These are phyloP conservation scores for Nipponia nippon DNA, from an alignment of 2,113 vertebrate genomes.

Conservation along the genomic window DNA sequence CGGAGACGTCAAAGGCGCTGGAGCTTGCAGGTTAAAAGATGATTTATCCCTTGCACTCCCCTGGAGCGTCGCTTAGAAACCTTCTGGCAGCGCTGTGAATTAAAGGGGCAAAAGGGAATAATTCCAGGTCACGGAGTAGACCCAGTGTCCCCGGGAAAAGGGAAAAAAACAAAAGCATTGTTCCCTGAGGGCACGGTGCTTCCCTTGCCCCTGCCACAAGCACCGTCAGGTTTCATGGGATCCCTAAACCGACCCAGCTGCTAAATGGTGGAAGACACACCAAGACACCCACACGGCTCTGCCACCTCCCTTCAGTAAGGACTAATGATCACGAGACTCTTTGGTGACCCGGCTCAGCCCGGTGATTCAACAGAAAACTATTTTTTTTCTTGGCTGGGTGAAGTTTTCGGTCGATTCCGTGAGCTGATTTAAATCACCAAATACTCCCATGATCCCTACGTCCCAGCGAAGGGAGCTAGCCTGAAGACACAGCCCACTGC, in stretches of 20 bases:
- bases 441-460: not conserved
- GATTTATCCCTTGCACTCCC: not conserved
- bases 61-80: rapidly evolving
- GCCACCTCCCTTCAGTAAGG: not conserved
- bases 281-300: not conserved
- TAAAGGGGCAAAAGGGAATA: not conserved
- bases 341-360: not conserved
- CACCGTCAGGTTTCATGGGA: not conserved
- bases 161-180: not conserved
- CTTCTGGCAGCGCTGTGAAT: not conserved
- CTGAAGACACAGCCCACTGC: not conserved
- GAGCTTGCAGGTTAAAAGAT: not conserved
- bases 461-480: not conserved
- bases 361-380: not conserved
- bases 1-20: not conserved
- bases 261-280: not conserved
- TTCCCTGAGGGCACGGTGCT: not conserved
- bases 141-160: not conserved
- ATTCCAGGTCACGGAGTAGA: not conserved
- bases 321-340: not conserved
- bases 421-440: not conserved
- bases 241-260: not conserved
- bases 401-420: not conserved
- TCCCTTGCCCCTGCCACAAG: not conserved
- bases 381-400: not conserved